Conservation (phyloP, 2,797 vertebrate species). For the Alfaro cultratus region DNA sequence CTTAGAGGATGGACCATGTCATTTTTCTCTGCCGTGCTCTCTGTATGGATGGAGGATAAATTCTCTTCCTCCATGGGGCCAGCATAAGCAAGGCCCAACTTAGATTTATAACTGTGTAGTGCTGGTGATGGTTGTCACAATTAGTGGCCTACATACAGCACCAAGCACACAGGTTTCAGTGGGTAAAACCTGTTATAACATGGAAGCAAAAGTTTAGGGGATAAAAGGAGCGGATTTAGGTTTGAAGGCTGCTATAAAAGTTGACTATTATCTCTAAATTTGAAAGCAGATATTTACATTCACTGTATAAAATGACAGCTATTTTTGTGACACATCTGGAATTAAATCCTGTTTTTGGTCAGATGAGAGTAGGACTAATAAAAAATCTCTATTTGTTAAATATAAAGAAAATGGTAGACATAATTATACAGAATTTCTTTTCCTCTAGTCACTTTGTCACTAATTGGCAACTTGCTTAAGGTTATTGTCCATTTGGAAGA, state of each 20-base stretch:
- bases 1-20: slow-evolving; percentile 82
- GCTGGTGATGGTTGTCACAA: slow-evolving; percentile 43
- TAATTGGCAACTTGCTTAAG: background rate
- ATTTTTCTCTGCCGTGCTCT: slow-evolving; percentile 75
- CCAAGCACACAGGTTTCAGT: slow-evolving; percentile 20
- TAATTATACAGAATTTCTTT: background rate
- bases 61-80: slow-evolving; percentile 75
- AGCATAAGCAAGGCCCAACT: slow-evolving; percentile 60
- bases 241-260: slow-evolving; percentile 28
- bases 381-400: background rate
- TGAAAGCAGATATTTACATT: background rate
- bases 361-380: too few relatives aligned
- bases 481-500: background rate
- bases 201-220: slow-evolving; percentile 21
- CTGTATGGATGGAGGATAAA: slow-evolving; percentile 80
- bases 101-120: slow-evolving; percentile 76
- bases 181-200: slow-evolving; percentile 17
- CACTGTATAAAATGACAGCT: background rate
- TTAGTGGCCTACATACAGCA: slow-evolving; percentile 49
- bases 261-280: slow-evolving; percentile 24
- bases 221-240: slow-evolving; percentile 33
- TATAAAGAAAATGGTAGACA: background rate
- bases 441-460: background rate
- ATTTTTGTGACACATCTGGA: background rate
- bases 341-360: background rate